phyloP scores from a whole-genome alignment of 2,113 vertebrate genomes.

The Vireo altiloquus region DNA sequence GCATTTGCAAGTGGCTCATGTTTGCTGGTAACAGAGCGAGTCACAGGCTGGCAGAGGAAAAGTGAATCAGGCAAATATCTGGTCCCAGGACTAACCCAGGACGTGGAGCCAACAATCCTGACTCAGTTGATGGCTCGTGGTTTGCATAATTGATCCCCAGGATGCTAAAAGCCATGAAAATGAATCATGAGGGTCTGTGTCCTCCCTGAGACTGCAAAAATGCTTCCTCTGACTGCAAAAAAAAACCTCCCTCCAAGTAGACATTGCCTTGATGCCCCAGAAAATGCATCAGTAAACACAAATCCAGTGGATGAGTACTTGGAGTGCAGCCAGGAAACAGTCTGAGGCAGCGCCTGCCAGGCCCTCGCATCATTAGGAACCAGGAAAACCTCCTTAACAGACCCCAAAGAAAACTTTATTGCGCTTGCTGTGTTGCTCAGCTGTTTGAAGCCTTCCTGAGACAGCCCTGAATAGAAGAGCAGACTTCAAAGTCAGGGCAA shows the following conservation, averaged over 20 bases:
- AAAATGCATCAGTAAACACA: constrained; percentile 32
- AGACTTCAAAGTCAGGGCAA: constrained; percentile 43
- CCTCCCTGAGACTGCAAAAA: constrained; percentile 1
- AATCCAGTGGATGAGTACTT: background rate
- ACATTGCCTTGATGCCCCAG: background rate
- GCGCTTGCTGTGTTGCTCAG: background rate
- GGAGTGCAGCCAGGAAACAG: constrained; percentile 26
- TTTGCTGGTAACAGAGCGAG: background rate
- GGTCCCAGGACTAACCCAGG: background rate
- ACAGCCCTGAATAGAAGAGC: background rate
- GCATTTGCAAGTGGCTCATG: background rate
- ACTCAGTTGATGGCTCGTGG: constrained; percentile 12
- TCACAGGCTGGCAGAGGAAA: background rate
- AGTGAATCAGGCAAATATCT: background rate
- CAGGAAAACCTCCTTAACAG: constrained; percentile 12
- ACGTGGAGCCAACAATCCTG: background rate
- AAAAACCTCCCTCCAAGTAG: background rate
- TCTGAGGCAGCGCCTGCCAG: background rate
- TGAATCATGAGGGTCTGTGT: constrained; percentile 7
- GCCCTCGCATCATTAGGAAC: background rate
- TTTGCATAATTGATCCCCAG: background rate
- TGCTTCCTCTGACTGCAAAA: background rate
- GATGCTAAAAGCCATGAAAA: background rate
- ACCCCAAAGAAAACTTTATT: background rate
- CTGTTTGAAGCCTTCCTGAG: background rate